Evolutionary conservation across 1,140 invertebrate species (phyloP).

Genomic region (Leptonema lineaticorne): DNA sequence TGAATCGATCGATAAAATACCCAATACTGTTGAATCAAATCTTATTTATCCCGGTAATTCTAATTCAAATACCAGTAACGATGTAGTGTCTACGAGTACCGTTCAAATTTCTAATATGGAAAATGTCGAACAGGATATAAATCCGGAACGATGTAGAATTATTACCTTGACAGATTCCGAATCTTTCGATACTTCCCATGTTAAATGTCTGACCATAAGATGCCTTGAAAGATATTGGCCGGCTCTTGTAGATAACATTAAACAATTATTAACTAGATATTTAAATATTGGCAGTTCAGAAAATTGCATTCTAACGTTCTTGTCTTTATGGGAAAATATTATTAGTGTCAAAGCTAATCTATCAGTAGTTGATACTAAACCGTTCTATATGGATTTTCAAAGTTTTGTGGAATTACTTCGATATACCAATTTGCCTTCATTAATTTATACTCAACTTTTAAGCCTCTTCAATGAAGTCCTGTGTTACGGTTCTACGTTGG

Average conservation of each 20-base stretch:
- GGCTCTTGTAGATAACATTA: slow-evolving; percentile 68
- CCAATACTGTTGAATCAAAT: neutral
- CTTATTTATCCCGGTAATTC: neutral
- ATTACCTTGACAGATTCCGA: slow-evolving; percentile 74
- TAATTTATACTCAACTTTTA: slow-evolving; percentile 81
- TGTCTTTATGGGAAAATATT: slow-evolving; percentile 85
- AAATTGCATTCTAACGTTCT: slow-evolving; percentile 76
- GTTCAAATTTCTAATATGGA: slow-evolving; percentile 2
- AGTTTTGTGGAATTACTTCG: slow-evolving; percentile 74
- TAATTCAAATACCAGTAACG: neutral
- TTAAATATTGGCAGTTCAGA: slow-evolving; percentile 61
- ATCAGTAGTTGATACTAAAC: slow-evolving; percentile 83
- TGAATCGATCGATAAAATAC: too few relatives aligned
- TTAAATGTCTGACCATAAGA: slow-evolving; percentile 83
- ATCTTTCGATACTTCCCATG: slow-evolving; percentile 75
- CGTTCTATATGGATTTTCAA: slow-evolving; percentile 83
- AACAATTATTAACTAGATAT: slow-evolving; percentile 58
- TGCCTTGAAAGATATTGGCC: slow-evolving; percentile 82
- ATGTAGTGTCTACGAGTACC: neutral
- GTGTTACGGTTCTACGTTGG: slow-evolving; percentile 86
- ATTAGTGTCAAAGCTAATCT: slow-evolving; percentile 89
- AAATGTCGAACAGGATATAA: slow-evolving; percentile 45
- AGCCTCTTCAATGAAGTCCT: slow-evolving; percentile 85
- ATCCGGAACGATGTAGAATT: slow-evolving; percentile 62
- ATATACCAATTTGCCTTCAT: slow-evolving; percentile 69